phyloP scores from a whole-genome alignment of 1,140 invertebrate species.

The Brachionus rubens region DNA sequence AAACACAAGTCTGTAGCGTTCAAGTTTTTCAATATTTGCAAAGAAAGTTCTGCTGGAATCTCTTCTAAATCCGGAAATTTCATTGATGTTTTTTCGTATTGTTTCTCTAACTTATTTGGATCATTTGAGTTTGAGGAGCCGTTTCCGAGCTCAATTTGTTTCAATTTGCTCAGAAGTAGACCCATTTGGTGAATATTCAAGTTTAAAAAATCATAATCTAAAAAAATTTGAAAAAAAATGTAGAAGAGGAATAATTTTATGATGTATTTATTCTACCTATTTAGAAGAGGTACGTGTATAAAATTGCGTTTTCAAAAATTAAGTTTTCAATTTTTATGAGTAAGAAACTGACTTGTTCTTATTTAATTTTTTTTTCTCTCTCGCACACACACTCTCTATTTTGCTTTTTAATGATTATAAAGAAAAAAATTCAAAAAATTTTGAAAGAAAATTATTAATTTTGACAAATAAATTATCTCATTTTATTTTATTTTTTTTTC shows the following conservation, averaged over 20 bases:
- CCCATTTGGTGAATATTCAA: slow-evolving; percentile 2
- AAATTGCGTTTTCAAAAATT: slow-evolving; percentile 26
- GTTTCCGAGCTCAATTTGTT: slow-evolving; percentile 21
- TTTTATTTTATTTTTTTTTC: no score
- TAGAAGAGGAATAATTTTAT: no score
- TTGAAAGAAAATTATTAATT: no score
- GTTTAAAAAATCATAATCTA: background rate
- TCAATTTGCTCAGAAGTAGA: slow-evolving; percentile 16
- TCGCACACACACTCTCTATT: no score
- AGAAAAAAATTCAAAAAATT: no score
- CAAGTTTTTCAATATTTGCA: slow-evolving; percentile 62
- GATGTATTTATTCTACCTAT: no score
- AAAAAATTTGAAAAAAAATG: no score
- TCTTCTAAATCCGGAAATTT: slow-evolving; percentile 61
- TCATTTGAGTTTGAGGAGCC: background rate
- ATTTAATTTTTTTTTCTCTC: slow-evolving; percentile 5
- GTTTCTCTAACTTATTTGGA: background rate
- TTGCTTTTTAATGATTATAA: background rate
- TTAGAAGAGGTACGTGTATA: slow-evolving; percentile 17
- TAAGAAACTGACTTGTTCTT: background rate
- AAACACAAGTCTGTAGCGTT: slow-evolving; percentile 64
- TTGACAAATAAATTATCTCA: no score
- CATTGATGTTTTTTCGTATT: slow-evolving; percentile 40
- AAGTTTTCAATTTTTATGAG: background rate
- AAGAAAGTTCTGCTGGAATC: slow-evolving; percentile 62